A percentile compares a stretch with the other conserved stretches of the same genome.
Conservation (phyloP, 1,140 invertebrate species). For the Calephelis virginiensis region DNA sequence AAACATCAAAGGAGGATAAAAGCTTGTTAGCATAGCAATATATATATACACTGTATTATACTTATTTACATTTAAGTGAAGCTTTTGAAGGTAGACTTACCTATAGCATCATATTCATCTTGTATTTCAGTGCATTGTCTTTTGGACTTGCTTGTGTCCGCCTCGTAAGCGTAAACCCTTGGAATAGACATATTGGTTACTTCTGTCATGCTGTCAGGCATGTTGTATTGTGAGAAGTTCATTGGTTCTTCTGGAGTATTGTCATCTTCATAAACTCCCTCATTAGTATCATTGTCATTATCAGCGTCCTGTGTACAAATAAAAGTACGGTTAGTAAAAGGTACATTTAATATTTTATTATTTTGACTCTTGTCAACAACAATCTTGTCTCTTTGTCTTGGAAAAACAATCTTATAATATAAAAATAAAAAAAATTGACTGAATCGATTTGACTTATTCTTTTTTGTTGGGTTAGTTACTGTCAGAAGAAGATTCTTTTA, state of each 20-base stretch:
- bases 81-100: constrained; percentile 30
- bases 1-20: no score
- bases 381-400: no score
- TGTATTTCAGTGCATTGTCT: constrained; percentile 50
- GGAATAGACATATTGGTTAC: constrained; percentile 21
- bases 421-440: no score
- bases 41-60: no score
- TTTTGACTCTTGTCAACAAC: no score
- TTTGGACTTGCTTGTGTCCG: constrained; percentile 44
- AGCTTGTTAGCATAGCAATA: no score
- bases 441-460: no score
- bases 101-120: constrained; percentile 68
- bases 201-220: constrained; percentile 36
- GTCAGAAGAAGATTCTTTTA: no score
- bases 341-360: no score
- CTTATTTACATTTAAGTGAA: no score
- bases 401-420: no score
- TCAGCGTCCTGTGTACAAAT: constrained; percentile 41
- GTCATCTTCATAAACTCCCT: constrained; percentile 29
- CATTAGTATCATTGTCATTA: constrained; percentile 37
- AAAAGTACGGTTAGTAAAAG: background rate
- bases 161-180: constrained; percentile 40
- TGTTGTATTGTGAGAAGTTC: constrained; percentile 39
- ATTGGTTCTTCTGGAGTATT: constrained; percentile 32
- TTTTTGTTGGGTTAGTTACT: no score